Evolutionary conservation across 2,797 vertebrate species (phyloP).

Genomic region (Tarsius wallacei): DNA sequence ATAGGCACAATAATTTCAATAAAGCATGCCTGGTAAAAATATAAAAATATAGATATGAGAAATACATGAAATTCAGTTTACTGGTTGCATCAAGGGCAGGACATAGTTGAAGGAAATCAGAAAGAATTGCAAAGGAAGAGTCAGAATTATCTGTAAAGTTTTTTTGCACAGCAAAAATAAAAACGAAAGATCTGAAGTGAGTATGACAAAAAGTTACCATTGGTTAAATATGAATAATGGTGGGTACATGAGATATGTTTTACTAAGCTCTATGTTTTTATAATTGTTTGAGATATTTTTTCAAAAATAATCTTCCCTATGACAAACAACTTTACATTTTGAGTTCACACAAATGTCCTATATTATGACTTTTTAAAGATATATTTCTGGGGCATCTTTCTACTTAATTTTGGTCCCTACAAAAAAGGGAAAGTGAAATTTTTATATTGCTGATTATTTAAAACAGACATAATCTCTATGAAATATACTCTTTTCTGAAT

Average conservation of each 20-base stretch:
- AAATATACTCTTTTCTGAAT: not conserved
- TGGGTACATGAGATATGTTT: not conserved
- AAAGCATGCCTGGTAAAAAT: not conserved
- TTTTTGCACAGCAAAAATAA: not conserved
- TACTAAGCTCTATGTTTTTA: not conserved
- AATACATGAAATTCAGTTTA: not conserved
- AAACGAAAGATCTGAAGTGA: not conserved
- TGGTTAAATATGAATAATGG: not conserved
- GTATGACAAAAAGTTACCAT: not conserved
- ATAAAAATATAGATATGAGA: not conserved
- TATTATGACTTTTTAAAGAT: not conserved
- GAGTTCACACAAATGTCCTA: not conserved
- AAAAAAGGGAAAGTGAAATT: not conserved
- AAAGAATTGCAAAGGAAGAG: not conserved
- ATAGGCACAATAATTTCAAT: not conserved
- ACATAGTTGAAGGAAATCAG: not conserved
- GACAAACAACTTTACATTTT: not conserved
- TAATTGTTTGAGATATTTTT: slow-evolving; percentile 6
- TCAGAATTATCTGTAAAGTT: not conserved
- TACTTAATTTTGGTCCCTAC: slow-evolving; percentile 32
- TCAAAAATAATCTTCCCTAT: not conserved
- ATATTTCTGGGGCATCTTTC: not conserved
- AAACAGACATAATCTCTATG: not conserved
- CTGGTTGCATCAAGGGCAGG: not conserved
- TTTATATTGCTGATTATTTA: slow-evolving; percentile 14